Conservation (phyloP, 2,113 vertebrate genomes). For the Oreochromis aureus region DNA sequence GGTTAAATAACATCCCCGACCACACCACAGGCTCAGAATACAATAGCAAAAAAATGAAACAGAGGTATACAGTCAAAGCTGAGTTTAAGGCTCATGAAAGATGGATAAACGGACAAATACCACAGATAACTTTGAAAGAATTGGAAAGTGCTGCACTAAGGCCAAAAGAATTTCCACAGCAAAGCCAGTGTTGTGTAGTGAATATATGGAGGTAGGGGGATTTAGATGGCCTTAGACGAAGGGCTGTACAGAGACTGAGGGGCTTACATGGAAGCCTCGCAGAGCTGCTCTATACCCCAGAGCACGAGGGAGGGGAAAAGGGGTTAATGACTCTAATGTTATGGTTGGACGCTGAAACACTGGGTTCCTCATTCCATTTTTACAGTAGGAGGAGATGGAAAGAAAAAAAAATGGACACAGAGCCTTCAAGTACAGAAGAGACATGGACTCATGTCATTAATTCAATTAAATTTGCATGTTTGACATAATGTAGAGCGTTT, state of each 20-base stretch:
- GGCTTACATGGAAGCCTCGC: slow-evolving; percentile 51
- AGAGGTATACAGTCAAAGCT: slow-evolving; percentile 6
- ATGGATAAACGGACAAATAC: slow-evolving; percentile 65
- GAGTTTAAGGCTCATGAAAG: slow-evolving; percentile 42
- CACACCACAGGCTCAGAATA: not conserved
- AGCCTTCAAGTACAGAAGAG: slow-evolving; percentile 79
- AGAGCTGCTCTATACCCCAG: slow-evolving; percentile 48
- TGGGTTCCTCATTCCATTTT: slow-evolving; percentile 67
- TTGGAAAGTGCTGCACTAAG: slow-evolving; percentile 17
- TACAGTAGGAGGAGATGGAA: slow-evolving; percentile 19
- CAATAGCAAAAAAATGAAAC: not conserved
- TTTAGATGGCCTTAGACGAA: slow-evolving; percentile 57
- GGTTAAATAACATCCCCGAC: slow-evolving; percentile 65
- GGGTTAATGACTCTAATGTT: slow-evolving; percentile 60
- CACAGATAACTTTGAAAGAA: slow-evolving; percentile 23
- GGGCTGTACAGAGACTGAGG: slow-evolving; percentile 33
- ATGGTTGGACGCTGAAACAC: slow-evolving; percentile 64
- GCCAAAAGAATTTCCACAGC: slow-evolving; percentile 10
- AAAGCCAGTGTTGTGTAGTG: slow-evolving; percentile 35
- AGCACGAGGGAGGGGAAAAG: slow-evolving; percentile 54
- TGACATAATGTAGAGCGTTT: slow-evolving; percentile 78
- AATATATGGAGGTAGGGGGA: slow-evolving; percentile 41
- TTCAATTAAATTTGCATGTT: slow-evolving; percentile 85
- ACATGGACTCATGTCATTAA: slow-evolving; percentile 79
- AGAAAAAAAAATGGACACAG: slow-evolving; percentile 50